These are phyloP conservation scores for Drosophila differens DNA, from an alignment of 2,888 invertebrate genomes.

Conservation along the genomic window DNA sequence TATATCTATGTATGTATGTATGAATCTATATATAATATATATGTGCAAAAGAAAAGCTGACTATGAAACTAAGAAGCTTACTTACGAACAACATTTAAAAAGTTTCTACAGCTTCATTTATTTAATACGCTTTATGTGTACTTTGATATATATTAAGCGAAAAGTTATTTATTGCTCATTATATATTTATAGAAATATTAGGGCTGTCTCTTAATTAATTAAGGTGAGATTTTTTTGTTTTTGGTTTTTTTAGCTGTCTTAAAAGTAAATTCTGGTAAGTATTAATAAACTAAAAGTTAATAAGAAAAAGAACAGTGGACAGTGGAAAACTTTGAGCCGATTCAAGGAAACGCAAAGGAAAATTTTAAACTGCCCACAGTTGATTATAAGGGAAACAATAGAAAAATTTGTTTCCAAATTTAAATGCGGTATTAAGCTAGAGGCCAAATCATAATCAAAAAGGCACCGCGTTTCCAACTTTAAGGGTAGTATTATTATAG, in stretches of 20 bases:
- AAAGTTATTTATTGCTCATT: background rate
- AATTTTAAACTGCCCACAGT: too few relatives aligned
- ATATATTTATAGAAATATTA: background rate
- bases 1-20: slow-evolving; percentile 1
- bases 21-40: slow-evolving; percentile 4
- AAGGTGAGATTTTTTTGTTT: background rate
- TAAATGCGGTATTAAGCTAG: too few relatives aligned
- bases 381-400: too few relatives aligned
- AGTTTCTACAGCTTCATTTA: background rate
- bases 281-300: background rate
- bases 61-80: background rate
- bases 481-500: background rate
- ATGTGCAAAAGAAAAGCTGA: background rate
- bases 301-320: background rate
- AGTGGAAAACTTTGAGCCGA: background rate
- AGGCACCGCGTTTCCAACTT: background rate
- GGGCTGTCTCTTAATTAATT: background rate
- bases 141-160: background rate
- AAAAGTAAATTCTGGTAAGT: slow-evolving; percentile 5
- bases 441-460: too few relatives aligned
- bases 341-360: too few relatives aligned
- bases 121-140: slow-evolving; percentile 17
- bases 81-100: background rate
- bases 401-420: too few relatives aligned
- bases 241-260: too few relatives aligned